Evolutionary conservation across 2,113 vertebrate genomes (phyloP), one percentile per base, ranked within the genome.

Genomic region (Accipiter cooperii): DNA sequence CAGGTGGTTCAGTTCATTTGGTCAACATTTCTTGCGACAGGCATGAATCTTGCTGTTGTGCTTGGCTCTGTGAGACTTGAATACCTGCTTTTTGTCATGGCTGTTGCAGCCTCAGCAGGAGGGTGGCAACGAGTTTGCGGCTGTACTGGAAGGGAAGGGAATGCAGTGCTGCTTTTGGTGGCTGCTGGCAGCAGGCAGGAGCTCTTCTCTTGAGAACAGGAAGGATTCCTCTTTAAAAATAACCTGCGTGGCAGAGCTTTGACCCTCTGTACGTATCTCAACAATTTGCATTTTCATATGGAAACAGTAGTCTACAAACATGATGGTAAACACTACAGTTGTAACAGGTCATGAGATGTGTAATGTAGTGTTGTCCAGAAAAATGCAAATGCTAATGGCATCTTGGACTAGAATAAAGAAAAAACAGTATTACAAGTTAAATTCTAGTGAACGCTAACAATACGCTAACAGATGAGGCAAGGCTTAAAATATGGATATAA

Each of bases 1-100:
- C 26, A 83, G n/a, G 12, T 55, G 20, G 4, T 19, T 91, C 13
- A 20, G 18, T 75, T 61, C 33, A 26, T 33, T 29, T 40, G n/a
- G 20, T 65, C 44, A 34, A 0, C 0, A 2, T 70, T 81, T 34
- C 4, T 1, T 57, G 52, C 1, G 4, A 17, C 34, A 20, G n/a
- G 17, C 33, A 6, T 7, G 52, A 51, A 29, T 33, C 46, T 77
- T 63, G 34, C 19, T 9, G 0, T 17, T 58, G 13, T 42, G 44
- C 40, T 89, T 1, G 1, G 24, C 33, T 66, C 55, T 33, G 7
- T n/a, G 47, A 38, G 55, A 12, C 44, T 51, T 17, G 13, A 78
- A 28, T 24, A 24, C 15, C 40, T 71, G 60, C 29, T 68, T 55
- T 60, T 71, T 60, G 44, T 42, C 17, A 3, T 7, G 6, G 29